Percentiles rank a stretch among this genome's conserved stretches.
Conservation (phyloP, 2,888 invertebrate genomes). For the Tyria jacobaeae region DNA sequence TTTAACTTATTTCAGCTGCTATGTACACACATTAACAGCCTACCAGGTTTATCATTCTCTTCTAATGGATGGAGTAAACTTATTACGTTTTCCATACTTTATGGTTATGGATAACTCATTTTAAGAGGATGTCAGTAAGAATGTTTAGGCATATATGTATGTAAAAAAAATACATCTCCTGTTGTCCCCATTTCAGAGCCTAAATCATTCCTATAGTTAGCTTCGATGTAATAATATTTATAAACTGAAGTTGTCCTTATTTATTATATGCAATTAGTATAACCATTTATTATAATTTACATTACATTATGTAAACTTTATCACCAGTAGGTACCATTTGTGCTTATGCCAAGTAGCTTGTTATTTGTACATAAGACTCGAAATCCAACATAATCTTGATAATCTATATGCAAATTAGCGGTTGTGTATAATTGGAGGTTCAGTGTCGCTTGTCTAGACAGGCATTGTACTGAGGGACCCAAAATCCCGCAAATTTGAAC, state of each 20-base stretch:
- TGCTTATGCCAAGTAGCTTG: background rate
- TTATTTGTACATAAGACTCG: constrained; percentile 21
- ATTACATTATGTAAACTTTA: background rate
- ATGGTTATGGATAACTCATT: too few species aligned
- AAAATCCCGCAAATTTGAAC: constrained; percentile 34
- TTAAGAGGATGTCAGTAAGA: background rate
- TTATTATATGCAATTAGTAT: background rate
- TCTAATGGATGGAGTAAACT: too few species aligned
- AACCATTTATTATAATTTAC: background rate
- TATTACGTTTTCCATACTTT: too few species aligned
- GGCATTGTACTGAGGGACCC: constrained; percentile 45
- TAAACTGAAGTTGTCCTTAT: background rate
- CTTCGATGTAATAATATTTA: background rate
- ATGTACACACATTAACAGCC: too few species aligned
- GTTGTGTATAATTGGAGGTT: constrained; percentile 31
- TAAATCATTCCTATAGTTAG: background rate
- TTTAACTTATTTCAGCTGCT: too few species aligned
- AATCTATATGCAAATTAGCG: constrained; percentile 51
- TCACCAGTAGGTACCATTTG: background rate
- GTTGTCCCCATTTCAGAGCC: background rate
- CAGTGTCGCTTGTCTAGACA: constrained; percentile 54
- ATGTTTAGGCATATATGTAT: background rate
- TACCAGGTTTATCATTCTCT: too few species aligned
- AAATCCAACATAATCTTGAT: constrained; percentile 25
- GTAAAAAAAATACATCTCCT: background rate